Base-by-base conservation (phyloP, 2,113 vertebrate species). In the Scomber japonicus region DNA sequence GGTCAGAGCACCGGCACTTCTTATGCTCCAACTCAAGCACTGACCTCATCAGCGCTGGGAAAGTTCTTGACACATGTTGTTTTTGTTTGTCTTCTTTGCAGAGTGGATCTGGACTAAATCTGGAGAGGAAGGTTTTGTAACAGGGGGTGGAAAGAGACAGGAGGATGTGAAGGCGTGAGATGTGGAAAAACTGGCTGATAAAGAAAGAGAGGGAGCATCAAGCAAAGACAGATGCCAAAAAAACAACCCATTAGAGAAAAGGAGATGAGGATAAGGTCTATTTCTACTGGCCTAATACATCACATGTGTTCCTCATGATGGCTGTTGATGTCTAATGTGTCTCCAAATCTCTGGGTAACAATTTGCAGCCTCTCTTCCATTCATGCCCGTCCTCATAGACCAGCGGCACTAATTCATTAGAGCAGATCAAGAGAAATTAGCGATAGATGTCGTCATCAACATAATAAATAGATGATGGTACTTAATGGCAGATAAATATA, bases 391-490 rank as follows among this genome's bases (percentile, higher is more conserved):
- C 11, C 11, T 63, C 45, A 16, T 9, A 5, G 27, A 31, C 35
- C 45, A 21, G 15, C 3, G 2, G 31, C 51, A 30, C 7, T 17
- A 46, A 59, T 60, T 49, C 56, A 78, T 55, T 44, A 30, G 1
- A 12, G 31, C 8, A 16, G 31, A 50, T 57, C 48, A 64, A 27
- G 44, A 62, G 6, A 80, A 70, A 71, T 48, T 1, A 35, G 13
- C 7, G 10, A 57, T 71, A 10, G 35, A 53, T 64, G 49, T 30
- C 13, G 3, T 53, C 57, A 66, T 27, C 24, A 24, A 61, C 19
- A 62, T 24, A 53, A 65, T 61, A 66, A 69, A 82, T 59, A 77
- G 62, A 82, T 45, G 61, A 53, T 14, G 31, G 56, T 35, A 57
- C 50, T 51, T 66, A 69, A 78, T 54, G 9, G 48, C 50, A 45